phyloP scores from a whole-genome alignment of 1,140 invertebrate genomes.

The Doryteuthis pealeii region DNA sequence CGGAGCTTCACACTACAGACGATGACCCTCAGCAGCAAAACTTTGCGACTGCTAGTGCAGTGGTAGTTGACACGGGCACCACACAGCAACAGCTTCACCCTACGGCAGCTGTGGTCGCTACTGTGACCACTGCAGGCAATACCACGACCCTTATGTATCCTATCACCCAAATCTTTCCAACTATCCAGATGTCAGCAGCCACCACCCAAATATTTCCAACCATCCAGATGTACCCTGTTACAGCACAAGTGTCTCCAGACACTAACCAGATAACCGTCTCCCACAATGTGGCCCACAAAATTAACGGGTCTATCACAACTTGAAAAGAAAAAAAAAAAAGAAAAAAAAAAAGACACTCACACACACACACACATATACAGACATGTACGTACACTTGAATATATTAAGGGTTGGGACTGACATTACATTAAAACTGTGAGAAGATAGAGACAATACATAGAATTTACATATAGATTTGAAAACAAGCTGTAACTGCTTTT shows the following conservation, averaged over 20 bases:
- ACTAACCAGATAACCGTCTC: not conserved
- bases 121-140: not conserved
- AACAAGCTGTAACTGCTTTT: too few species aligned
- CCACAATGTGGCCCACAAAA: slow-evolving; percentile 2
- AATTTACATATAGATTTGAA: too few species aligned
- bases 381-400: too few species aligned
- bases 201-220: not conserved
- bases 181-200: not conserved
- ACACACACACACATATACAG: too few species aligned
- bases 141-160: not conserved
- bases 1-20: not conserved
- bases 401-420: too few species aligned
- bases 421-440: too few species aligned
- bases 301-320: not conserved
- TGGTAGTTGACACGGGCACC: not conserved
- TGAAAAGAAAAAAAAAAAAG: not conserved
- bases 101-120: not conserved
- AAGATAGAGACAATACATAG: too few species aligned
- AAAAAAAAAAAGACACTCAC: too few species aligned
- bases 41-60: not conserved
- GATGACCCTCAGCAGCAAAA: not conserved
- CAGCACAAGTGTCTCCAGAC: not conserved
- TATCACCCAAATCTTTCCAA: not conserved
- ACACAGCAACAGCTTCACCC: not conserved
- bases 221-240: not conserved